These are phyloP conservation scores for Leptinotarsa lineolata DNA, from an alignment of 1,140 invertebrate species.

Conservation along the genomic window DNA sequence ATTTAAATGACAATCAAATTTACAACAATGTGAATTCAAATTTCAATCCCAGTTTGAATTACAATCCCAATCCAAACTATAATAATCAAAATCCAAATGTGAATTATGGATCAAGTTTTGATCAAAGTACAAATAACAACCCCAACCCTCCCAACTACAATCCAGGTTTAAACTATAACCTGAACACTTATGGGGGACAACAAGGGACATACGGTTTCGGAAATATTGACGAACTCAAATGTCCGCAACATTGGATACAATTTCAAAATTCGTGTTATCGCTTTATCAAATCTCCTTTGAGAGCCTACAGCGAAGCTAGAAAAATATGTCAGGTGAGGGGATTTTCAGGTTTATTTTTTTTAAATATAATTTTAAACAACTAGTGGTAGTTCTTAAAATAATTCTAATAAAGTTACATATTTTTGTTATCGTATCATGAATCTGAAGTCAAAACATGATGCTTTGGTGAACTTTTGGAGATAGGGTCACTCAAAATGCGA, in stretches of 20 bases:
- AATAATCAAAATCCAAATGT: slow-evolving; percentile 19
- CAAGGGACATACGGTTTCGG: slow-evolving; percentile 9
- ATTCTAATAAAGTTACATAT: no score
- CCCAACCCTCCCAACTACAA: slow-evolving; percentile 18
- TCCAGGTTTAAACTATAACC: slow-evolving; percentile 18
- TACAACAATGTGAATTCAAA: slow-evolving; percentile 21
- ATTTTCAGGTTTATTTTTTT: not conserved
- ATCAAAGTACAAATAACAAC: slow-evolving; percentile 12
- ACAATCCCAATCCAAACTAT: slow-evolving; percentile 7
- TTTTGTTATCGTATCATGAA: no score
- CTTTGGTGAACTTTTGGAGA: no score
- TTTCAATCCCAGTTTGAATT: slow-evolving; percentile 20
- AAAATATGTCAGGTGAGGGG: slow-evolving; percentile 71
- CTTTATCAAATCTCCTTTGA: slow-evolving; percentile 83
- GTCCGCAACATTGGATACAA: slow-evolving; percentile 81
- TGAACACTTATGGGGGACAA: slow-evolving; percentile 11
- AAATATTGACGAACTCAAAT: slow-evolving; percentile 59
- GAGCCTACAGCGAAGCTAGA: slow-evolving; percentile 76
- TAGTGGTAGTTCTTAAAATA: no score
- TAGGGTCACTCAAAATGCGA: no score
- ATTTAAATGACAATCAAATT: slow-evolving; percentile 12
- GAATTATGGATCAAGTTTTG: not conserved
- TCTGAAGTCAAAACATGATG: no score
- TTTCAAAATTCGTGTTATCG: slow-evolving; percentile 81
- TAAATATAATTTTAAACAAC: no score